Percentiles rank a stretch among this genome's conserved stretches.
These are phyloP conservation scores for Drymonia ruficornis DNA, from an alignment of 2,888 invertebrate genomes.

Conservation along the genomic window DNA sequence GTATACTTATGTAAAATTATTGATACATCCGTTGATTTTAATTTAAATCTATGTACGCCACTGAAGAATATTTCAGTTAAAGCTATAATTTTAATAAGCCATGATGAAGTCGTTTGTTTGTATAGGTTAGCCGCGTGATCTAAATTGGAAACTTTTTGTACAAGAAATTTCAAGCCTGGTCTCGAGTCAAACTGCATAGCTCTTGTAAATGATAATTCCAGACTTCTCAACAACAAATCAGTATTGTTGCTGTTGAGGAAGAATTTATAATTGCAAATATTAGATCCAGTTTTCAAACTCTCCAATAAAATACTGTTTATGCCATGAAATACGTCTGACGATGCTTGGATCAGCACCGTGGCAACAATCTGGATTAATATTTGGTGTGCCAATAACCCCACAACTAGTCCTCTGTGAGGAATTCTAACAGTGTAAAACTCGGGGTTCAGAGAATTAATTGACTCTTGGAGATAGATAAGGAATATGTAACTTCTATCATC, in stretches of 20 bases:
- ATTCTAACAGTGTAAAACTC: constrained; percentile 93
- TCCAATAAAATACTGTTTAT: constrained; percentile 86
- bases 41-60: constrained; percentile 87
- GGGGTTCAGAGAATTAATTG: constrained; percentile 88
- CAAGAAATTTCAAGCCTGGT: constrained; percentile 96
- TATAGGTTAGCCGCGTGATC: constrained; percentile 95
- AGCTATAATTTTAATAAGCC: constrained; percentile 95
- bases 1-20: constrained; percentile 86
- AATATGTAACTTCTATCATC: constrained; percentile 96
- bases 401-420: constrained; percentile 94
- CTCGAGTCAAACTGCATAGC: constrained; percentile 95
- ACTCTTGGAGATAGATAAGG: constrained; percentile 91
- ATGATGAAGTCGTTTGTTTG: constrained; percentile 95
- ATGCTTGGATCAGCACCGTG: constrained; percentile 92
- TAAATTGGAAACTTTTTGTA: constrained; percentile 96
- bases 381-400: constrained; percentile 96
- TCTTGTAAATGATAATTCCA: constrained; percentile 92
- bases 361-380: constrained; percentile 96
- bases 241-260: constrained; percentile 85
- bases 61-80: constrained; percentile 93
- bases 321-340: constrained; percentile 85
- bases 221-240: constrained; percentile 89
- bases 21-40: constrained; percentile 86
- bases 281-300: constrained; percentile 72
- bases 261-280: constrained; percentile 74